A percentile compares a stretch with the other conserved stretches of the same genome.
phyloP scores from a whole-genome alignment of 2,888 invertebrate species.

The Acanthosoma haemorrhoidale region DNA sequence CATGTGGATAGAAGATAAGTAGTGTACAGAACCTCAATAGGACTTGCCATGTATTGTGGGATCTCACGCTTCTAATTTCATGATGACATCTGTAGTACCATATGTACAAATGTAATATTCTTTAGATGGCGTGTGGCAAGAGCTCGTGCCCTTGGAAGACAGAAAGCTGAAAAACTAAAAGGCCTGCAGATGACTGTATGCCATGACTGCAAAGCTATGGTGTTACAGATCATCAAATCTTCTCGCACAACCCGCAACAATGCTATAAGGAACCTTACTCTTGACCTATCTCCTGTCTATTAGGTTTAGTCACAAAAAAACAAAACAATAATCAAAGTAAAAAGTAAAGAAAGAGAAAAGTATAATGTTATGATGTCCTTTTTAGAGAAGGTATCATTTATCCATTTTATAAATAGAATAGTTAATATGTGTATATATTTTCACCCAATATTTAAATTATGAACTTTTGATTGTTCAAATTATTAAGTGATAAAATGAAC shows the following conservation, averaged over 20 bases:
- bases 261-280: slow-evolving; percentile 71
- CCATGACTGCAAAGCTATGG: slow-evolving; percentile 90
- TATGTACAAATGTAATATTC: background rate
- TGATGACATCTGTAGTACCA: background rate
- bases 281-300: slow-evolving; percentile 79
- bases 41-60: too few relatives aligned
- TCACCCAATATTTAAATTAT: background rate
- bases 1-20: too few relatives aligned
- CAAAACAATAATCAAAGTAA: slow-evolving; percentile 15
- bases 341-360: background rate
- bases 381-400: too few relatives aligned
- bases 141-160: slow-evolving; percentile 52
- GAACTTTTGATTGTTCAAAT: background rate
- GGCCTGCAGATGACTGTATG: slow-evolving; percentile 82
- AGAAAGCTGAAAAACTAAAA: slow-evolving; percentile 46
- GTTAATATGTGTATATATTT: background rate
- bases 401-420: too few relatives aligned
- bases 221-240: slow-evolving; percentile 87
- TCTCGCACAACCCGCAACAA: slow-evolving; percentile 77
- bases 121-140: slow-evolving; percentile 61
- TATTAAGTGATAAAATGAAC: background rate
- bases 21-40: too few relatives aligned
- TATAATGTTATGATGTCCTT: background rate
- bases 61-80: too few relatives aligned
- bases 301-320: slow-evolving; percentile 26